Evolutionary conservation across 2,888 invertebrate genomes (phyloP).

Genomic region (Acrobasis consociella): DNA sequence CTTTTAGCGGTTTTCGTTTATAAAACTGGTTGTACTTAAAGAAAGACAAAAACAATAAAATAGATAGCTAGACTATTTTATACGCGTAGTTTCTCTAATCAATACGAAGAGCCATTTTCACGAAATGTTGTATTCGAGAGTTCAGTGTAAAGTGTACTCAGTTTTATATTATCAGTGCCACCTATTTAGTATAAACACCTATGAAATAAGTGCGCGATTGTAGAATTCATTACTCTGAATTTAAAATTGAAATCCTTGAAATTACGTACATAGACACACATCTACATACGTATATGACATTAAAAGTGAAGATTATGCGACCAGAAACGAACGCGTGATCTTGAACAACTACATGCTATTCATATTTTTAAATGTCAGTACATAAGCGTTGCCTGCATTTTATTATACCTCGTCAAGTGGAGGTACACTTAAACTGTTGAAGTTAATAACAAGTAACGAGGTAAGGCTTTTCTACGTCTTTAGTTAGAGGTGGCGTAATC

Average conservation of each 20-base stretch:
- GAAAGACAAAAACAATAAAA: no score
- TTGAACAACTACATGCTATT: conserved; percentile 32
- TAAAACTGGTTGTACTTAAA: no score
- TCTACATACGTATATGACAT: not conserved
- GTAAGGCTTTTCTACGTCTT: conserved; percentile 10
- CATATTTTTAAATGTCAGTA: conserved; percentile 41
- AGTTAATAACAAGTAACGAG: conserved; percentile 30
- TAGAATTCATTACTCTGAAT: no score
- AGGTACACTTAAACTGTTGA: not conserved
- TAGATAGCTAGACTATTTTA: no score
- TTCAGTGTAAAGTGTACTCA: no score
- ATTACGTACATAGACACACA: not conserved
- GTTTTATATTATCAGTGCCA: no score
- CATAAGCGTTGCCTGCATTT: conserved; percentile 33
- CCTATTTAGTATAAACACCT: no score
- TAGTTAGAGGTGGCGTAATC: conserved; percentile 28
- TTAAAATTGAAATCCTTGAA: not conserved
- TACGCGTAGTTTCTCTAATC: no score
- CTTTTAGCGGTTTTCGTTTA: no score
- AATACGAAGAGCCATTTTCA: no score
- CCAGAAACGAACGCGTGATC: conserved; percentile 32
- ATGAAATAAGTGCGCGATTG: no score
- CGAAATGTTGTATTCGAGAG: no score
- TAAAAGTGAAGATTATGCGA: conserved; percentile 26
- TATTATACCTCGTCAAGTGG: conserved; percentile 5